phyloP scores from a whole-genome alignment of 1,140 invertebrate species.

The Brachionus rotundiformis region DNA sequence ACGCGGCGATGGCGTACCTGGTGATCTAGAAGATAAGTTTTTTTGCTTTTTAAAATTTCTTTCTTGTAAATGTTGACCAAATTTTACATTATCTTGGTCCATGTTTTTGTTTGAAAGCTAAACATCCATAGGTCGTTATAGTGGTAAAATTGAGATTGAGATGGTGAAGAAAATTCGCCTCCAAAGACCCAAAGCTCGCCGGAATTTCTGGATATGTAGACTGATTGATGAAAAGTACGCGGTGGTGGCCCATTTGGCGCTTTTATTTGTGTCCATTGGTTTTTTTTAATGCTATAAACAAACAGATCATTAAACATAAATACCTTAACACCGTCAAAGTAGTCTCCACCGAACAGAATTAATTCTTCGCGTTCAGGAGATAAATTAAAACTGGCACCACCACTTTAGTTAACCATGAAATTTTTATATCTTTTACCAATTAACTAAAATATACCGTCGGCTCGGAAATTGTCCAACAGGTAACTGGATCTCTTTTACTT shows the following conservation, averaged over 20 bases:
- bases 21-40: conserved; percentile 61
- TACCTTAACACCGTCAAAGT: conserved; percentile 83
- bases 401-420: conserved; percentile 67
- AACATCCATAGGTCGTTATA: conserved; percentile 89
- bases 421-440: not conserved
- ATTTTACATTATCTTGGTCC: conserved; percentile 78
- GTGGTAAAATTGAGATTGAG: conserved; percentile 88
- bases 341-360: conserved; percentile 87
- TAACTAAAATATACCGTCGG: conserved; percentile 1
- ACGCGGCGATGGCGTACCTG: conserved; percentile 77
- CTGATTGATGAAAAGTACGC: conserved; percentile 79
- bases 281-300: conserved; percentile 78
- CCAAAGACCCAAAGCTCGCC: conserved; percentile 59
- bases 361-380: conserved; percentile 86
- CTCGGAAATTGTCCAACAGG: conserved; percentile 27
- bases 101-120: conserved; percentile 75
- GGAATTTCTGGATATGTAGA: not conserved
- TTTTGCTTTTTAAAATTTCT: conserved; percentile 39
- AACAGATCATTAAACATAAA: conserved; percentile 80
- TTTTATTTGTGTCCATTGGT: conserved; percentile 77
- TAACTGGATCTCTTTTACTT: conserved; percentile 24
- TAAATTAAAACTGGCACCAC: conserved; percentile 76
- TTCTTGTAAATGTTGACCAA: conserved; percentile 29
- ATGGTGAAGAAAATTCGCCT: conserved; percentile 85
- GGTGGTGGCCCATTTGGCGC: conserved; percentile 79